Evolutionary conservation across 2,113 vertebrate species (phyloP).

Genomic region (Daphoenositta chrysoptera): DNA sequence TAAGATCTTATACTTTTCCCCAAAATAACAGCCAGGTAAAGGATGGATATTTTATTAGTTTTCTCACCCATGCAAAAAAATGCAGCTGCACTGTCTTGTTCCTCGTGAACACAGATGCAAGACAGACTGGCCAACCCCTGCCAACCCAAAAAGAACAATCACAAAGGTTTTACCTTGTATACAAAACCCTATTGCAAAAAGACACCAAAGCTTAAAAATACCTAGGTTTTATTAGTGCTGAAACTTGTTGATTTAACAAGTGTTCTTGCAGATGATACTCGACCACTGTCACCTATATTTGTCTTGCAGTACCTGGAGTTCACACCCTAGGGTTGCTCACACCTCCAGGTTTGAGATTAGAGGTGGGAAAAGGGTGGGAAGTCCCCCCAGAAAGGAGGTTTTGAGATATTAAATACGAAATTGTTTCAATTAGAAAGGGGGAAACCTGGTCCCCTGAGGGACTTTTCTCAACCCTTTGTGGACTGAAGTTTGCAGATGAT

Average conservation of each 20-base stretch:
- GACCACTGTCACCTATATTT: background rate
- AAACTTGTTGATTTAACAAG: background rate
- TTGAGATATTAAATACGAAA: background rate
- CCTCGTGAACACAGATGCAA: background rate
- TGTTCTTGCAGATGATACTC: background rate
- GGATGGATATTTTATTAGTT: background rate
- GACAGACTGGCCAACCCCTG: background rate
- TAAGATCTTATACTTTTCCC: background rate
- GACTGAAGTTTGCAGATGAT: background rate
- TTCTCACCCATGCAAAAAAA: background rate
- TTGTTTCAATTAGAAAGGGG: background rate
- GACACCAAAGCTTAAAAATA: background rate
- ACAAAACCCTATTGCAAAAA: background rate
- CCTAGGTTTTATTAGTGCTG: background rate
- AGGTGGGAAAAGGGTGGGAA: background rate
- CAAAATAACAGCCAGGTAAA: background rate
- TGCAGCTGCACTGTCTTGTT: background rate
- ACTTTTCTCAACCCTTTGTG: background rate
- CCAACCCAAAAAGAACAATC: background rate
- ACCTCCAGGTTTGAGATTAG: background rate
- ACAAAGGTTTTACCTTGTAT: background rate
- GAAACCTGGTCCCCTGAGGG: accelerated
- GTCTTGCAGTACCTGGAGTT: background rate
- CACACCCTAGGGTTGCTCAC: background rate
- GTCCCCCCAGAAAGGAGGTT: background rate